Conservation (phyloP, 2,113 vertebrate species). For the Trachemys scripta region DNA sequence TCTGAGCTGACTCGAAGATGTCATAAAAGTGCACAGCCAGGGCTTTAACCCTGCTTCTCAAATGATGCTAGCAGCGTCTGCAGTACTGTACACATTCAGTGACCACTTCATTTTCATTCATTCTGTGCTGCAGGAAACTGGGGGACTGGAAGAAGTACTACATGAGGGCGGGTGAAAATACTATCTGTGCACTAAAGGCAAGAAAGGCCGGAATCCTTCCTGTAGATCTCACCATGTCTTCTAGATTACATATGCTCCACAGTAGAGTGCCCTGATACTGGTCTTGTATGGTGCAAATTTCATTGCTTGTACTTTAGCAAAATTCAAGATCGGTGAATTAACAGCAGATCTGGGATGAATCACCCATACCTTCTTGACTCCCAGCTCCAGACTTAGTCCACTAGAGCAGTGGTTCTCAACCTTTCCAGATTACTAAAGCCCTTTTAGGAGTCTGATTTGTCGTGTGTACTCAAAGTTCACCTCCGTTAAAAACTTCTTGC, state of each 20-base stretch:
- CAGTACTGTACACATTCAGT: rapidly evolving
- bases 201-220: background rate
- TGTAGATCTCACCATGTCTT: background rate
- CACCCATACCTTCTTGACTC: background rate
- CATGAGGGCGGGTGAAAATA: background rate
- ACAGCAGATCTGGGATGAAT: background rate
- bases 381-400: background rate
- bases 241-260: background rate
- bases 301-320: background rate
- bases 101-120: background rate
- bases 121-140: background rate
- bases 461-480: background rate
- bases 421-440: background rate
- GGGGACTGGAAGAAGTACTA: background rate
- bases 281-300: background rate
- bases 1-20: rapidly evolving
- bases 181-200: background rate
- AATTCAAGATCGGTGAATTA: background rate
- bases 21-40: background rate
- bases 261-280: background rate
- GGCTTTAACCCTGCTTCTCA: background rate
- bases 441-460: background rate
- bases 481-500: background rate
- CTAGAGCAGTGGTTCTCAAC: too few relatives aligned
- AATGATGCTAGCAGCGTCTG: rapidly evolving